Conservation (phyloP, 35 echinoderm and acorn worm genomes). For the Ophioderma brevispina region DNA sequence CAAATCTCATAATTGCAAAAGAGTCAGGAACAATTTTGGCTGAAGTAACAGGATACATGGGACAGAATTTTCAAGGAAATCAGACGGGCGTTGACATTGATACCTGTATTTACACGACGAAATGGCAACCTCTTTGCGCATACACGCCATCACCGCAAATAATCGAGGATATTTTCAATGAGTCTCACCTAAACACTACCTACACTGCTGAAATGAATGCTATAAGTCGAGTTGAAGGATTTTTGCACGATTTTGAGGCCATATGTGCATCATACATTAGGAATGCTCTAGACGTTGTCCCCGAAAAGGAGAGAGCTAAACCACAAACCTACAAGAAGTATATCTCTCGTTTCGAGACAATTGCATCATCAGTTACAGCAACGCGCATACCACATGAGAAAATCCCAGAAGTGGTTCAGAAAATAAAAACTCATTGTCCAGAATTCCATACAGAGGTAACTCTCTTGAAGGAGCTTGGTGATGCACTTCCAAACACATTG, state of each 20-base stretch:
- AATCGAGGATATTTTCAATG: constrained; percentile 55
- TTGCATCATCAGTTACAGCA: no score
- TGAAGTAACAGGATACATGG: constrained; percentile 51
- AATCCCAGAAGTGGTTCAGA: no score
- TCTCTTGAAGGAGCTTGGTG: no score
- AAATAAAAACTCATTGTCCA: no score
- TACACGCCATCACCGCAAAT: constrained; percentile 41
- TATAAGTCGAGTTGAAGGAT: constrained; percentile 40
- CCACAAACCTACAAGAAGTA: neutral
- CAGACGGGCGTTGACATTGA: no score
- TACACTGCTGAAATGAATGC: constrained; percentile 49
- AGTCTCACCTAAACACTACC: constrained; percentile 21
- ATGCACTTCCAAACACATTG: no score
- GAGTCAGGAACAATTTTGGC: constrained; percentile 47
- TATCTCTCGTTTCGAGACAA: neutral
- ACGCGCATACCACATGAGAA: no score
- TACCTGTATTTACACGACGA: constrained; percentile 69
- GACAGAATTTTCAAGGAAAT: neutral
- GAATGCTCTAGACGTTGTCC: constrained; percentile 58
- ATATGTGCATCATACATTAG: constrained; percentile 77
- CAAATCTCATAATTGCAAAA: constrained; percentile 48
- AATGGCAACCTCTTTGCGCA: constrained; percentile 57
- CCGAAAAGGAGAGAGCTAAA: constrained; percentile 34
- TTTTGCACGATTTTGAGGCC: constrained; percentile 18
- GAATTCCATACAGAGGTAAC: no score